A percentile compares a stretch with the other conserved stretches of the same genome.
Conservation (phyloP, 2,797 vertebrate genomes). For the Prionace glauca region DNA sequence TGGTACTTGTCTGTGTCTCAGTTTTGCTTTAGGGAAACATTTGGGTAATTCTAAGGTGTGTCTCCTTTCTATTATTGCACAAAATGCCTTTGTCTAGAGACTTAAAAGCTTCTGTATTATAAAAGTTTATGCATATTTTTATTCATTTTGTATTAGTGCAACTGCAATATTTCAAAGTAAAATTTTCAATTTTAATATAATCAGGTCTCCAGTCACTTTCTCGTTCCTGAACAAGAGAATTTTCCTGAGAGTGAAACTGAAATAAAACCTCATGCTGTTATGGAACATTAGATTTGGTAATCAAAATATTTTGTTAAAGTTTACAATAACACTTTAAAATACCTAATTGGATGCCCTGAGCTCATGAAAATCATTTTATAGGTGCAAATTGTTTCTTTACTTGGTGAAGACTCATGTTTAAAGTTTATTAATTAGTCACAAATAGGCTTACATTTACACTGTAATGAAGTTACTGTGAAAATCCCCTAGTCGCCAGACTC, state of each 20-base stretch:
- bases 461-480: too few species aligned
- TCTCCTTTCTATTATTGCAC: neutral
- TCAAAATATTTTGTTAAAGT: neutral
- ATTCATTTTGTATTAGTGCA: constrained; percentile 35
- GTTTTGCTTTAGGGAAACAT: constrained; percentile 1
- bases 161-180: constrained; percentile 27
- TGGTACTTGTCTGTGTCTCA: constrained; percentile 5
- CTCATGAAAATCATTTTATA: neutral
- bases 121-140: constrained; percentile 34
- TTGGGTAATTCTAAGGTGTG: constrained; percentile 22
- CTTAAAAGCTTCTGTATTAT: constrained; percentile 20
- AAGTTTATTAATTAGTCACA: too few species aligned
- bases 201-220: neutral
- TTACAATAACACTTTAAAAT: neutral
- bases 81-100: neutral
- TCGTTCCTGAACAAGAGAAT: neutral
- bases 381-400: neutral
- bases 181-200: constrained; percentile 10
- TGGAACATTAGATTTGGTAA: neutral
- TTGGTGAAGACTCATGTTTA: neutral
- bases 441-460: too few species aligned
- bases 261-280: neutral
- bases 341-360: neutral
- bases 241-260: neutral
- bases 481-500: too few species aligned